Base-by-base conservation (phyloP, 2,113 vertebrate species). In the Hydropotes inermis region DNA sequence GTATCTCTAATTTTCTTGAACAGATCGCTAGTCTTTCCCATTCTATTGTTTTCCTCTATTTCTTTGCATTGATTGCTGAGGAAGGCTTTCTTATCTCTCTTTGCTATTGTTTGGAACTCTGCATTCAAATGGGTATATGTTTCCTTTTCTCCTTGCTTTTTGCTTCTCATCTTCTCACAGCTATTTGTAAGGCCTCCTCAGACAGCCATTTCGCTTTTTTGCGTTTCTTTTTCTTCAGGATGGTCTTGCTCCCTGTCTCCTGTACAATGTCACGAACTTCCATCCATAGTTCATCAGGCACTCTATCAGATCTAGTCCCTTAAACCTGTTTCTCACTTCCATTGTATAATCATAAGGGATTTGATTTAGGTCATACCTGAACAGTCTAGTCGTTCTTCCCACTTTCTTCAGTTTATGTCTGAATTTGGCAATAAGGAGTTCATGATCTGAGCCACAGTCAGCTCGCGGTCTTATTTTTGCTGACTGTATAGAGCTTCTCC, bases 151-250 rank as follows among this genome's bases (percentile, higher is more conserved):
- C 61, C 16, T n/a, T 19, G 61, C 61, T 67, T n/a, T n/a, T n/a
- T 0, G 0, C 33, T n/a, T 17, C 61, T 67, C 1, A 19, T 67
- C 61, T 67, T 67, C 3, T n/a, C 16, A n/a, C 33, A 67, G 61
- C 61, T n/a, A 67, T 67, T 67, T 67, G 30, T 67, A n/a, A 67
- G 33, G 61, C 7, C 61, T 67, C 7, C 8, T 67, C 61, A 67
- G 61, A 67, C 0, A 67, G 33, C 61, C 33, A 67, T 19, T 67
- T 67, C 9, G 7, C 4, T n/a, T 19, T n/a, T 67, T 67, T 67
- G 52, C 7, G 8, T n/a, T 67, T 67, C 15, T 95, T 95, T 94
- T 95, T 87, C 39, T 64, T 89, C 13, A 21, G 91, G 92, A 52
- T 23, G 61, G 33, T n/a, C 61, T 67, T 19, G 33, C 4, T n/a